Evolutionary conservation across 2,797 vertebrate genomes (phyloP).

Genomic region (Poecilia wingei): DNA sequence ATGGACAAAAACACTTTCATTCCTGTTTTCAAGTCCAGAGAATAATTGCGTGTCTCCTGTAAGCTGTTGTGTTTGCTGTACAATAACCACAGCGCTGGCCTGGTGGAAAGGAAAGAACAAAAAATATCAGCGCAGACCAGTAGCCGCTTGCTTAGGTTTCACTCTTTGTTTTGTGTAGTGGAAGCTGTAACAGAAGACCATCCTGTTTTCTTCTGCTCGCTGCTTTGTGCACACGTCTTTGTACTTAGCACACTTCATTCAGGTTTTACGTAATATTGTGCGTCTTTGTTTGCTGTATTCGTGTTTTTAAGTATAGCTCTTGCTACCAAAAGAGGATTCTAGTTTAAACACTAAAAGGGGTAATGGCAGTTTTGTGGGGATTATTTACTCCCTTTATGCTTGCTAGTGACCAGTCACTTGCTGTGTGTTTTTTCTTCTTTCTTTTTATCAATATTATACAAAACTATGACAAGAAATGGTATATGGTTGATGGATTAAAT

Average conservation of each 20-base stretch:
- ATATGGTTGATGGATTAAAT: not conserved
- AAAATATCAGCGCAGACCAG: constrained; percentile 40
- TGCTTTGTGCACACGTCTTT: constrained; percentile 7
- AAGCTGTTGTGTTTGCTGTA: constrained; percentile 50
- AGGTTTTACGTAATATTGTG: not conserved
- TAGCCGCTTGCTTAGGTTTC: constrained; percentile 42
- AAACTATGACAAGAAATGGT: not conserved
- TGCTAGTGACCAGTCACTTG: not conserved
- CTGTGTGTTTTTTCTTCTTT: not conserved
- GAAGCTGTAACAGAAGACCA: constrained; percentile 39
- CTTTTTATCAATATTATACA: not conserved
- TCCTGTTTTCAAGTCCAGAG: constrained; percentile 61
- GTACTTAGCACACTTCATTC: constrained; percentile 7
- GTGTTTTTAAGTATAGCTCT: not conserved
- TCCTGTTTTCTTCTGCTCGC: constrained; percentile 28
- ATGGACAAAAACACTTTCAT: constrained; percentile 69
- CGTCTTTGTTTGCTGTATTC: not conserved
- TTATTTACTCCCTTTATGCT: not conserved
- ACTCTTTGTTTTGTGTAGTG: constrained; percentile 35
- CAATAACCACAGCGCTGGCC: constrained; percentile 15
- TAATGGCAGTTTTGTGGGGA: not conserved
- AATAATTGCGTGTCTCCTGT: constrained; percentile 56
- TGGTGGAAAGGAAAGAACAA: constrained; percentile 40
- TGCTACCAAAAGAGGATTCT: not conserved
- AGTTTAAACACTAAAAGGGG: constrained; percentile 1